A percentile compares a stretch with the other conserved stretches of the same genome.
Conservation (phyloP, 2,113 vertebrate species). For the Oreocharis arfaki region DNA sequence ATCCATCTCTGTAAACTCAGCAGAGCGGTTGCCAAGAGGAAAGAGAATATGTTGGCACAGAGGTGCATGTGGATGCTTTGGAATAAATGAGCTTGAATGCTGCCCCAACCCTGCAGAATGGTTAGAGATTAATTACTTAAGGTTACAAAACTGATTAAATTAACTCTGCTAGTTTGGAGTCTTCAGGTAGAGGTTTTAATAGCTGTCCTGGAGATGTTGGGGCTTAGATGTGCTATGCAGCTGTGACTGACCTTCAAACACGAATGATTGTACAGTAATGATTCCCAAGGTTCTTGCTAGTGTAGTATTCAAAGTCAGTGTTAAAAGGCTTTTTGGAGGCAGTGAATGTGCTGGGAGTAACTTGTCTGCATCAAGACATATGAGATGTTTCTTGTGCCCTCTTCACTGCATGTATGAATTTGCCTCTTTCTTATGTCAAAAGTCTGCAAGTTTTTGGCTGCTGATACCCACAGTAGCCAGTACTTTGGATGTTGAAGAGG, state of each 20-base stretch:
- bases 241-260: neutral
- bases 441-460: neutral
- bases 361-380: neutral
- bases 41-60: neutral
- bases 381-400: neutral
- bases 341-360: neutral
- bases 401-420: neutral
- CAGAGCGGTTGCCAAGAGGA: neutral
- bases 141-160: neutral
- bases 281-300: neutral
- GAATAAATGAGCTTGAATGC: neutral
- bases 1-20: accelerated
- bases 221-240: neutral
- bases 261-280: neutral
- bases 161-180: neutral
- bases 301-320: neutral
- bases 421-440: neutral
- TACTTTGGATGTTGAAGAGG: neutral
- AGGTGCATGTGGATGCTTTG: neutral
- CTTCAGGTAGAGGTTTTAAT: neutral
- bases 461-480: neutral
- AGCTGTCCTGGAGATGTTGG: neutral
- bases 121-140: neutral
- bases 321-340: neutral
- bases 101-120: neutral